Evolutionary conservation across 2,797 vertebrate species (phyloP), one percentile per base, ranked within the genome.

Genomic region (Characodon lateralis): DNA sequence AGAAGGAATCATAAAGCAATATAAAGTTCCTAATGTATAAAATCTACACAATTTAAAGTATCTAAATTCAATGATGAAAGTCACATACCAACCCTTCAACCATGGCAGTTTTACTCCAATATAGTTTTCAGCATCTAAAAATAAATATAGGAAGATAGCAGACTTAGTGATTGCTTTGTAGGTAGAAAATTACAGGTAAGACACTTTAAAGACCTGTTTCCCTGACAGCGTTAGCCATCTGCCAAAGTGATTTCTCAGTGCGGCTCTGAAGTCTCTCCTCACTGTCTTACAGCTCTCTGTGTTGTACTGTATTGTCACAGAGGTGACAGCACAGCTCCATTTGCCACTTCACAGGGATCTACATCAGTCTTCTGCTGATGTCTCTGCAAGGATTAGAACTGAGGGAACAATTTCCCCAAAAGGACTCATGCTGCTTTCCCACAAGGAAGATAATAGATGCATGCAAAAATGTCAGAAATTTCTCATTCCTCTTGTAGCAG

Each of bases 381-480:
- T 78, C 76, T 90, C 84, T 46, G 71, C 78, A 46, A 88, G 86
- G 89, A 93, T 86, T 87, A 91, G 77, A 92, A 89, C 87, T 87
- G 83, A 89, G 82, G 83, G 82, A 86, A 87, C 90, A 83, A 88
- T 90, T 91, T 92, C 85, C 88, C 90, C 83, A 81, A 86, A 85
- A 88, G 86, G 86, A 85, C 85, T 83, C 86, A 28, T 63, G 89
- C 86, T 89, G 91, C 86, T 89, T 88, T 90, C 85, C 90, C 86
- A 89, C 85, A 89, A 92, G 87, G 83, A 88, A 87, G 81, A 90
- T 94, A 94, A 94, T 92, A 83, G 91, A 93, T 92, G 89, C 86
- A 90, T 85, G 89, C 84, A 88, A 89, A 66, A 93, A 81, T 28
- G 80, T 89, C 76, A 82, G 88, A 87, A 92, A 93, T 85, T 87